Percentiles rank a stretch among this genome's conserved stretches.
phyloP scores from a whole-genome alignment of 2,888 invertebrate species.

The Coecobrya sp. region DNA sequence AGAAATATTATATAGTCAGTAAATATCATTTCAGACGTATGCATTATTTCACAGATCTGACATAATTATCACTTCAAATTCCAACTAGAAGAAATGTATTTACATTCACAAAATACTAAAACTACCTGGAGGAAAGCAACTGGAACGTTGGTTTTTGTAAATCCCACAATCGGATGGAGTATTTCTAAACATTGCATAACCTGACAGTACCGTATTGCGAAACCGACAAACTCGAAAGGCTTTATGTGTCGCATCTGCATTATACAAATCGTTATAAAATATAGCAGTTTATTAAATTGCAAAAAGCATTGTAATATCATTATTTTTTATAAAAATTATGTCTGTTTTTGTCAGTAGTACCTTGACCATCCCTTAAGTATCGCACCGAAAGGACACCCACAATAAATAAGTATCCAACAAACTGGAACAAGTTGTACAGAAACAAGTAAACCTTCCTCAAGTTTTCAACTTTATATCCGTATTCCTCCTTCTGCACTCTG shows the following conservation, averaged over 20 bases:
- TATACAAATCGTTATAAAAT: not conserved
- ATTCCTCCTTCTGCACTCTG: slow-evolving; percentile 87
- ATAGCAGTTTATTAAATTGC: too few species aligned
- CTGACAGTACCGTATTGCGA: slow-evolving; percentile 94
- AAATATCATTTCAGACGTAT: too few species aligned
- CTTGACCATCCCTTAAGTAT: slow-evolving; percentile 92
- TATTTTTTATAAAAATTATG: too few species aligned
- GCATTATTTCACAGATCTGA: too few species aligned
- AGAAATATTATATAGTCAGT: too few species aligned
- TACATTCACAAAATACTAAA: slow-evolving; percentile 56
- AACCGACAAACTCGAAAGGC: slow-evolving; percentile 93
- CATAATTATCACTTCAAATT: too few species aligned
- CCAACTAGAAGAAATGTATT: too few species aligned
- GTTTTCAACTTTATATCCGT: slow-evolving; percentile 89
- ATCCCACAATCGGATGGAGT: slow-evolving; percentile 95
- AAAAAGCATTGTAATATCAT: too few species aligned
- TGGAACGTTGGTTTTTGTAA: slow-evolving; percentile 93
- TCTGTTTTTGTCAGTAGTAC: too few species aligned
- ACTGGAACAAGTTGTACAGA: slow-evolving; percentile 96
- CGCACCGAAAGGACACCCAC: slow-evolving; percentile 92
- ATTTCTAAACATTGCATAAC: slow-evolving; percentile 95
- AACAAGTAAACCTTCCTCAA: slow-evolving; percentile 94
- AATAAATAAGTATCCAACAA: slow-evolving; percentile 94
- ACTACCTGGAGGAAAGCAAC: slow-evolving; percentile 92
- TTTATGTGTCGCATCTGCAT: slow-evolving; percentile 90